Evolutionary conservation across 1,140 invertebrate genomes (phyloP).

Genomic region (Intoshia linei): DNA sequence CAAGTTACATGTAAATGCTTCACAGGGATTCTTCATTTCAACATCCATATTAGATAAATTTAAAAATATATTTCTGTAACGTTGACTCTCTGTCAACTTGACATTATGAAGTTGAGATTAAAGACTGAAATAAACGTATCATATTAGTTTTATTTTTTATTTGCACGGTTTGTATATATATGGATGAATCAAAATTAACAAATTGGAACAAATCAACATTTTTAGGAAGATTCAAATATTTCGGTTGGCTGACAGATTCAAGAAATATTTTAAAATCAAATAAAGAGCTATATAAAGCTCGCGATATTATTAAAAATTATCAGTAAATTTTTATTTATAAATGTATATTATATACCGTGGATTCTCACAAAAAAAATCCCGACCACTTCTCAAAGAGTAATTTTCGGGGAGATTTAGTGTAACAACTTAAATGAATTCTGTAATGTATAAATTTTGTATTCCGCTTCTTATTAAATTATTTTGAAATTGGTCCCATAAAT

Average conservation of each 20-base stretch:
- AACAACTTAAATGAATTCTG: background rate
- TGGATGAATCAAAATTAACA: conserved; percentile 11
- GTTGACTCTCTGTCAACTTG: too few species aligned
- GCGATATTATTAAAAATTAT: conserved; percentile 33
- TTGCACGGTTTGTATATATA: too few species aligned
- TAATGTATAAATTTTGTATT: background rate
- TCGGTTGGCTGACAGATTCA: conserved; percentile 16
- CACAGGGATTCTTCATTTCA: too few species aligned
- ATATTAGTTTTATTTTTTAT: too few species aligned
- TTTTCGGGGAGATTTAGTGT: background rate
- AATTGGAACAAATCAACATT: conserved; percentile 16
- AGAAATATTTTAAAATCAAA: conserved; percentile 10
- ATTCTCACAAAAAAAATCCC: too few species aligned
- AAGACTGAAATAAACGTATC: too few species aligned
- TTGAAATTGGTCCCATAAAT: background rate
- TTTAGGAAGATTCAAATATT: conserved; percentile 14
- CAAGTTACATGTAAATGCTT: too few species aligned
- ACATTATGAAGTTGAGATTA: too few species aligned
- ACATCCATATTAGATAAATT: too few species aligned
- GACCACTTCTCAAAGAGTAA: background rate
- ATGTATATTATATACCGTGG: too few species aligned
- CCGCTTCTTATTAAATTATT: background rate
- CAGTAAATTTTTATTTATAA: conserved; percentile 25
- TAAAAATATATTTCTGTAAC: too few species aligned
- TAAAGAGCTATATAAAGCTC: conserved; percentile 10